Evolutionary conservation across 2,888 invertebrate species (phyloP).

Genomic region (Volucella bombylans): DNA sequence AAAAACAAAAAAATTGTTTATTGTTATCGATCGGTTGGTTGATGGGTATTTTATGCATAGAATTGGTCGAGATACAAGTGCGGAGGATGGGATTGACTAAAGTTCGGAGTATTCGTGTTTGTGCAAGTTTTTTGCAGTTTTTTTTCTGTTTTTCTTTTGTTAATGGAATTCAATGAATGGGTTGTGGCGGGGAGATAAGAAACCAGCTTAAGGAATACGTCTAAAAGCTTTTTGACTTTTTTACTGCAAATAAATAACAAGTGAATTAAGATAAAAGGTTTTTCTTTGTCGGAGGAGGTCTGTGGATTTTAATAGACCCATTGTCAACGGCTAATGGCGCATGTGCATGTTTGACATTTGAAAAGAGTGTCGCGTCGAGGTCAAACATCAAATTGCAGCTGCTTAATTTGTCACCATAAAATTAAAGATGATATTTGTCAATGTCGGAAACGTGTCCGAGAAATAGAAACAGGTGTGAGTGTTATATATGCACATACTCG

Average conservation of each 20-base stretch:
- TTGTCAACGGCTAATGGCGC: background rate
- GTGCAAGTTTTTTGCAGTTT: constrained; percentile 33
- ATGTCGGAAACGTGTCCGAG: background rate
- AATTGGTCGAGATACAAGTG: constrained; percentile 43
- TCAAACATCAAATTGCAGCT: constrained; percentile 6
- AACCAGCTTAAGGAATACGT: constrained; percentile 33
- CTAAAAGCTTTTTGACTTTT: constrained; percentile 66
- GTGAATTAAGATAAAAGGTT: constrained; percentile 46
- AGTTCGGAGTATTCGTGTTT: constrained; percentile 20
- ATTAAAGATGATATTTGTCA: constrained; percentile 8
- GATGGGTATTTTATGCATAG: constrained; percentile 59
- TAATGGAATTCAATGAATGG: constrained; percentile 61
- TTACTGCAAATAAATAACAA: constrained; percentile 54
- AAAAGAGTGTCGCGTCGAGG: background rate
- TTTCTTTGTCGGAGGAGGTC: background rate
- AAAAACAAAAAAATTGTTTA: background rate
- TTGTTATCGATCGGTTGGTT: constrained; percentile 46
- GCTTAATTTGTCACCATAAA: constrained; percentile 27
- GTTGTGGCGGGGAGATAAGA: constrained; percentile 47
- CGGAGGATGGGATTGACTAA: constrained; percentile 43
- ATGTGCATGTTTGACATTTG: constrained; percentile 5
- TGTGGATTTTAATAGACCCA: constrained; percentile 4
- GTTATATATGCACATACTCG: background rate
- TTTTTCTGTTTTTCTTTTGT: constrained; percentile 17
- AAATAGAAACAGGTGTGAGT: background rate